Evolutionary conservation across 2,888 invertebrate genomes (phyloP).

Genomic region (Euzetes globulus): DNA sequence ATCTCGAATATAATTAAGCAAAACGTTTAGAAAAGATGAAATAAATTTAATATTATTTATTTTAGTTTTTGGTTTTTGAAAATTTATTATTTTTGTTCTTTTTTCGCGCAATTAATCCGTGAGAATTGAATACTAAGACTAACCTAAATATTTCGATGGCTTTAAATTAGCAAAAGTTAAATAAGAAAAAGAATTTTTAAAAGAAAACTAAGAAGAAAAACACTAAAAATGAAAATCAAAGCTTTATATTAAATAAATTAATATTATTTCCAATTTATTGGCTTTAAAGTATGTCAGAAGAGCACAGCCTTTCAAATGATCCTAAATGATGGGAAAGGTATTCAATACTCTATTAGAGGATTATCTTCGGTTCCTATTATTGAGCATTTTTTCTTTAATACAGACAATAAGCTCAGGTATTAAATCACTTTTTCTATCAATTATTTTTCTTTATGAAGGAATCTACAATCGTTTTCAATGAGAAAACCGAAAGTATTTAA

Average conservation of each 20-base stretch:
- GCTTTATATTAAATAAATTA: neutral
- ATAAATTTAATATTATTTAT: neutral
- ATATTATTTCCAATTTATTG: neutral
- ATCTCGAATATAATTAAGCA: neutral
- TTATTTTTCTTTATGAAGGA: neutral
- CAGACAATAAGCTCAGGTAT: neutral
- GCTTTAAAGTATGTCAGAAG: neutral
- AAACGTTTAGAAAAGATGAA: no score
- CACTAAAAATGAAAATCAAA: neutral
- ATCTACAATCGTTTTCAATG: neutral
- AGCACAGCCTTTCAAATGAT: neutral
- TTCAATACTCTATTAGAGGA: neutral
- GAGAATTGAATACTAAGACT: neutral
- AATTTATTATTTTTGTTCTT: neutral
- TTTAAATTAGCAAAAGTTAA: neutral
- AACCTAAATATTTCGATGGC: conserved; percentile 7
- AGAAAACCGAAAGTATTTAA: neutral
- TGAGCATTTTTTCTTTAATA: neutral
- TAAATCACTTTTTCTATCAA: conserved; percentile 1
- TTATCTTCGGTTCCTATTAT: no score
- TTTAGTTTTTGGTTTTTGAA: neutral
- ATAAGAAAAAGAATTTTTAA: neutral
- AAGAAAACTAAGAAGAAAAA: no score
- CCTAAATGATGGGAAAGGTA: neutral
- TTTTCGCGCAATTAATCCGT: conserved; percentile 1